phyloP scores from a whole-genome alignment of 1,140 invertebrate genomes.

The Liolophura sinensis region DNA sequence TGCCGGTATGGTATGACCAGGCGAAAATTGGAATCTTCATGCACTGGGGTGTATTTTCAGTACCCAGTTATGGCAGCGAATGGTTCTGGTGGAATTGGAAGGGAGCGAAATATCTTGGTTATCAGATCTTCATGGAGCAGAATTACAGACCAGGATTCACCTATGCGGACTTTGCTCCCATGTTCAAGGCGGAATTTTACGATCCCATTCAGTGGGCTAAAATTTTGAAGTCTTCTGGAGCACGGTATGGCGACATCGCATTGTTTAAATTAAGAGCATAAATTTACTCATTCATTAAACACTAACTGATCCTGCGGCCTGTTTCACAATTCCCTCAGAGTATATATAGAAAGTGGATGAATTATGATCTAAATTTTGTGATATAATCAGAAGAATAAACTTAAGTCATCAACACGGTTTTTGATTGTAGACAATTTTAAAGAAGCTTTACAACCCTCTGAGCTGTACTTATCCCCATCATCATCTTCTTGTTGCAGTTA shows the following conservation, averaged over 20 bases:
- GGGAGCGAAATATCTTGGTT: background rate
- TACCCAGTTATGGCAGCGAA: slow-evolving; percentile 11
- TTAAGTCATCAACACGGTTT: no score
- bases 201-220: background rate
- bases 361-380: no score
- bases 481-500: slow-evolving; percentile 30
- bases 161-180: background rate
- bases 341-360: no score
- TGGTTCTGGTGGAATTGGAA: slow-evolving; percentile 28
- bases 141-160: background rate
- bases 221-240: background rate
- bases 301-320: no score
- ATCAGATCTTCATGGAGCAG: slow-evolving; percentile 1
- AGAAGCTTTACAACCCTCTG: no score
- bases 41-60: background rate
- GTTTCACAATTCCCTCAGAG: no score
- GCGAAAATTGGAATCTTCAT: slow-evolving; percentile 34
- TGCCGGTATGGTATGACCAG: slow-evolving; percentile 59
- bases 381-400: no score
- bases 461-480: no score
- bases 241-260: background rate
- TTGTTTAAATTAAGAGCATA: no score
- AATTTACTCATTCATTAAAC: no score
- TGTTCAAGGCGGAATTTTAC: background rate
- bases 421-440: no score